Evolutionary conservation across 1,140 invertebrate species (phyloP).

Genomic region (Drosophila nasuta): DNA sequence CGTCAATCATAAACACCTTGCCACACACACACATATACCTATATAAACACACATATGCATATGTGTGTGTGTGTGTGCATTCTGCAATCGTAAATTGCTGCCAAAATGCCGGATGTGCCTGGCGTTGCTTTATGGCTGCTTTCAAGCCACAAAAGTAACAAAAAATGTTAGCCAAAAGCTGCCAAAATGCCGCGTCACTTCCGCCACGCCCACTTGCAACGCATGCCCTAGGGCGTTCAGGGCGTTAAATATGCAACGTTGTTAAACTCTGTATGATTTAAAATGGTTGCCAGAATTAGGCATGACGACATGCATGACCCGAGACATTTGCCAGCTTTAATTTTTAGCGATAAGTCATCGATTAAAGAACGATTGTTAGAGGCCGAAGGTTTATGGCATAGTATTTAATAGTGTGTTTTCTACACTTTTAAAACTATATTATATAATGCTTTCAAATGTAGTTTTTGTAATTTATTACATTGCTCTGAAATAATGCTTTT

Average conservation of each 20-base stretch:
- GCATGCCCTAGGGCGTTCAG: neutral
- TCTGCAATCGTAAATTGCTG: conserved; percentile 56
- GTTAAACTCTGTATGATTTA: conserved; percentile 1
- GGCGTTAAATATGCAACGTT: conserved; percentile 1
- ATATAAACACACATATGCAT: neutral
- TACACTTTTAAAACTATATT: no score
- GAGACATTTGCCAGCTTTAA: no score
- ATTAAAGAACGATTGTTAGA: neutral
- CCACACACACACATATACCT: neutral
- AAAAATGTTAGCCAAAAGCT: conserved; percentile 10
- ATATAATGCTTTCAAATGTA: no score
- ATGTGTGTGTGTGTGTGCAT: conserved; percentile 24
- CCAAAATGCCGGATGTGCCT: conserved; percentile 57
- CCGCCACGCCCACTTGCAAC: conserved; percentile 39
- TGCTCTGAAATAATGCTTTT: no score
- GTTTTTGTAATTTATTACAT: no score
- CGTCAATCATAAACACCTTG: conserved; percentile 54
- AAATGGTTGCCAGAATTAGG: neutral
- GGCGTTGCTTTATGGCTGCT: conserved; percentile 57
- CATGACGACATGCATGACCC: neutral
- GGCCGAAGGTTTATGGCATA: no score
- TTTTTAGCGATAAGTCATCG: conserved; percentile 24
- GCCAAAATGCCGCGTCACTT: conserved; percentile 47
- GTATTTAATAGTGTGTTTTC: no score
- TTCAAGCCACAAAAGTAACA: conserved; percentile 29